A percentile compares a stretch with the other conserved stretches of the same genome.
phyloP scores from a whole-genome alignment of 2,113 vertebrate genomes.

The Tympanuchus pallidicinctus region DNA sequence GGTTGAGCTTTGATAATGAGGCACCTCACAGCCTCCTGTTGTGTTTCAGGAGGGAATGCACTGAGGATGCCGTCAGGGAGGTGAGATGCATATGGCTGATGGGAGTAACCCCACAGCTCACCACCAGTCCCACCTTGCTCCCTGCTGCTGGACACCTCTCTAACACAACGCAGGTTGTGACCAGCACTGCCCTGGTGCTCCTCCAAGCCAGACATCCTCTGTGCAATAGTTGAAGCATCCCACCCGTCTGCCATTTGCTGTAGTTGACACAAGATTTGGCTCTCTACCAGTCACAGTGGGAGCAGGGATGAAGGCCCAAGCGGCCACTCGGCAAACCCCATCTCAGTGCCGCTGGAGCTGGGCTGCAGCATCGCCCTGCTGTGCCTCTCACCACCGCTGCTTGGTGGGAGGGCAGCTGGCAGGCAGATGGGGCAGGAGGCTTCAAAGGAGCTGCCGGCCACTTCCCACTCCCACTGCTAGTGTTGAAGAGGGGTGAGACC shows the following conservation, averaged over 20 bases:
- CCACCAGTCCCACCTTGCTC: accelerated
- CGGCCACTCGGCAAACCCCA: accelerated
- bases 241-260: background rate
- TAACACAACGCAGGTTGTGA: background rate
- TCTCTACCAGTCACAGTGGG: background rate
- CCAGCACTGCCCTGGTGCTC: background rate
- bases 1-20: background rate
- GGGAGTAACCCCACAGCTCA: too few relatives aligned
- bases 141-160: background rate
- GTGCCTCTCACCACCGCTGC: accelerated
- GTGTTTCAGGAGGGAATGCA: background rate
- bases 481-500: accelerated
- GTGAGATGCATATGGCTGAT: accelerated
- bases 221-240: background rate
- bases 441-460: conserved; percentile 10
- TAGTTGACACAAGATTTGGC: background rate
- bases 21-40: background rate
- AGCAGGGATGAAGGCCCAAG: background rate
- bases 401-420: conserved; percentile 12
- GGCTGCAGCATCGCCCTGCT: accelerated
- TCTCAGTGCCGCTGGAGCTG: accelerated
- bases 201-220: background rate
- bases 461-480: accelerated
- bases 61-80: background rate
- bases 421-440: background rate